Base-by-base conservation (phyloP, 2,888 invertebrate genomes). In the Amitus sp. region DNA sequence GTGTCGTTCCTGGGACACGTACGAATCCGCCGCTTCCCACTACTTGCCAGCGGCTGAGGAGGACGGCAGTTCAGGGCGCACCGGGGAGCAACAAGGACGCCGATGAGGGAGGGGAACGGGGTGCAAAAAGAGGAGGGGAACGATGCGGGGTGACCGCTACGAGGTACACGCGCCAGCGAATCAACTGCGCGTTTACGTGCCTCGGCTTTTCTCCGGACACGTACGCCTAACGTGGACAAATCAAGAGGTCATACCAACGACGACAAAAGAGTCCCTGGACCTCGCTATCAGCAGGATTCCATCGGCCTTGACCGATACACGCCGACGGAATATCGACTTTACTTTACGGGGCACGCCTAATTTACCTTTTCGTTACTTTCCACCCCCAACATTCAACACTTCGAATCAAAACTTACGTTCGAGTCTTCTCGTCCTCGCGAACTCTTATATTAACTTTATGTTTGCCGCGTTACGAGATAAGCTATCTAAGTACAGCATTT, bases 91-190 rank as follows among this genome's bases (percentile, higher is more conserved):
- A n/a, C 47, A 59, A 63, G 62, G 60, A 58, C 55, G 58, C 23
- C 55, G 40, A 57, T 20, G 52, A 37, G 27, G 18, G 40, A 27
- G 23, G 48, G 45, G 40, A 34, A 53, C n/a, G 46, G 23, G 34
- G 19, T 40, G 50, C 20, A 19, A 30, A 4, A 49, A 12, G 20
- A 12, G 17, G 43, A 33, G 50, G 56, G 51, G 62, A 45, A 34
- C 46, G 64, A 62, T 51, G 64, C 54, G 34, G 59, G 45, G 54
- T 53, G 62, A 53, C 54, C 63, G 62, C 53, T 60, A 53, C 59
- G 65, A 62, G 62, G 61, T 63, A 66, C 68, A 70, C 69, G 67
- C 68, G 71, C 69, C 70, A 60, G 53, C 70, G 68, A 71, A 64
- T 72, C 75, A 69, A 71, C 68, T 68, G 37, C 62, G 66, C 59